These are phyloP conservation scores for Scyliorhinus canicula DNA, from an alignment of 2,797 vertebrate species.

Conservation along the genomic window DNA sequence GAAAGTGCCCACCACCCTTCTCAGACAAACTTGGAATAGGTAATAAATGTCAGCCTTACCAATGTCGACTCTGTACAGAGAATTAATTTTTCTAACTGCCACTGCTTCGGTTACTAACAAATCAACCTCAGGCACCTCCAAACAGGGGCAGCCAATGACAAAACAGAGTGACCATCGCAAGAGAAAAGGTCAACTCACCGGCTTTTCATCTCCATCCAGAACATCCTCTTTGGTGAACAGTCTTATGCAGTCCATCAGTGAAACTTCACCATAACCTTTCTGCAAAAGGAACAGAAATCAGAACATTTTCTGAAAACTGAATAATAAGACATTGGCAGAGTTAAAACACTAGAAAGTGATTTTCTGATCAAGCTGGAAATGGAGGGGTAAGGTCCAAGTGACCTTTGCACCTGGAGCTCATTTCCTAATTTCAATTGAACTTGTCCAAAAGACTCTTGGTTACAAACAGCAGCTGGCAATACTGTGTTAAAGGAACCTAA, in stretches of 20 bases:
- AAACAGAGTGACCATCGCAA: neutral
- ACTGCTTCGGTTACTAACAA: neutral
- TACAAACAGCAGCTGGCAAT: neutral
- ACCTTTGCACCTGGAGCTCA: constrained; percentile 63
- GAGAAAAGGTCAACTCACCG: constrained; percentile 55
- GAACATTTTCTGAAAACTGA: neutral
- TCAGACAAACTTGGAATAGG: neutral
- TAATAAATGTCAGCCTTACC: neutral
- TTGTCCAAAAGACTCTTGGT: neutral
- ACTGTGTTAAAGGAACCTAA: neutral
- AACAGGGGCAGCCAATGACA: neutral
- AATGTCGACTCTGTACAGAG: neutral
- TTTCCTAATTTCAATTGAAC: neutral
- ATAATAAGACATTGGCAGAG: neutral
- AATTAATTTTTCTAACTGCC: neutral
- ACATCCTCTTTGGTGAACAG: constrained; percentile 92
- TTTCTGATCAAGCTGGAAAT: neutral
- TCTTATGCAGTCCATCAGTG: constrained; percentile 80
- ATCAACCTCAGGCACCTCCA: neutral
- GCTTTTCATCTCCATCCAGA: constrained; percentile 86
- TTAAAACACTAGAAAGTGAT: neutral
- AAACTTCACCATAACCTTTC: constrained; percentile 76
- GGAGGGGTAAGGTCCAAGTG: neutral
- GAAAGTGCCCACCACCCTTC: too few relatives aligned
- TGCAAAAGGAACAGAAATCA: constrained; percentile 45